Conservation (phyloP, 2,113 vertebrate genomes). For the Myotis lucifugus region DNA sequence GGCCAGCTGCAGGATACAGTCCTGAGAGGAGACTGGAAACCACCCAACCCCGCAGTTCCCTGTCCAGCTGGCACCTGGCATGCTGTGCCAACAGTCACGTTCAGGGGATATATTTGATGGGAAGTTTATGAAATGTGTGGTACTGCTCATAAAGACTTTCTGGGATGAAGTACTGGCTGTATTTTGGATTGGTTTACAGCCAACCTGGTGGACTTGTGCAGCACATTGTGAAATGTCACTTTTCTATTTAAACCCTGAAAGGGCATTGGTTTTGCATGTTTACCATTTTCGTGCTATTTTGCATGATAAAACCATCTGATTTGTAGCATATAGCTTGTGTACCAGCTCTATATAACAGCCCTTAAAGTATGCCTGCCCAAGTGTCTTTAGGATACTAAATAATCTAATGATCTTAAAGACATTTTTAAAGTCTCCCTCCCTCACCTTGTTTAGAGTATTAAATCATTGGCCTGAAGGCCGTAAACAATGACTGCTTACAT, state of each 20-base stretch:
- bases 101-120: not conserved
- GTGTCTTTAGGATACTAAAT: not conserved
- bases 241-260: constrained; percentile 59
- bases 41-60: not conserved
- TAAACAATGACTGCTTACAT: not conserved
- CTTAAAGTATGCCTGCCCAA: not conserved
- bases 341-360: not conserved
- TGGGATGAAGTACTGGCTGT: not conserved
- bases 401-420: not conserved
- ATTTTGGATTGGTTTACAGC: constrained; percentile 49
- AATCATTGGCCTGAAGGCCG: not conserved
- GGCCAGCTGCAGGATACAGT: not conserved
- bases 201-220: constrained; percentile 47
- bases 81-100: constrained; percentile 38
- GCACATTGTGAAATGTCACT: constrained; percentile 65
- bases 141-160: constrained; percentile 38
- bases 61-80: not conserved
- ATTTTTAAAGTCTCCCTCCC: not conserved
- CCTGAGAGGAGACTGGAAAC: not conserved
- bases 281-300: not conserved
- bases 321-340: not conserved
- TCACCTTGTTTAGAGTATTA: not conserved
- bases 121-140: constrained; percentile 33
- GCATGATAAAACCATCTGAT: constrained; percentile 32
- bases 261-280: constrained; percentile 36